These are phyloP conservation scores for Pagrus major DNA, from an alignment of 2,113 vertebrate species.

Conservation along the genomic window DNA sequence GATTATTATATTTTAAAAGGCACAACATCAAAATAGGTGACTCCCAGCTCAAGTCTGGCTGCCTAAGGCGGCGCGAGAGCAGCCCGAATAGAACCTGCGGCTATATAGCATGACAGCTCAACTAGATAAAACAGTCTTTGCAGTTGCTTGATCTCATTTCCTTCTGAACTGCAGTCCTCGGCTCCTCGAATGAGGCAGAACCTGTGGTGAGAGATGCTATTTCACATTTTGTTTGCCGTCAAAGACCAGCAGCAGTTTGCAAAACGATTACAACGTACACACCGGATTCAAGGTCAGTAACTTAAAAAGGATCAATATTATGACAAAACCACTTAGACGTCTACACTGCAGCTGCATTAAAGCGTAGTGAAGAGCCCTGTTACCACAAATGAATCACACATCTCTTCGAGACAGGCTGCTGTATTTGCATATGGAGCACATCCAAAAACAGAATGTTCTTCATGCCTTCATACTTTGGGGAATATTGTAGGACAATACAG, in stretches of 20 bases:
- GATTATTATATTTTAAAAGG: slow-evolving; percentile 54
- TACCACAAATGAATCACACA: slow-evolving; percentile 40
- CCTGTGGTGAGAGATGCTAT: slow-evolving; percentile 38
- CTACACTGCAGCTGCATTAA: slow-evolving; percentile 16
- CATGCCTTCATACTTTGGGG: slow-evolving; percentile 19
- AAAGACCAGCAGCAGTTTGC: slow-evolving; percentile 30
- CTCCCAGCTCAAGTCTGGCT: slow-evolving; percentile 50
- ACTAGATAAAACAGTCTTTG: slow-evolving; percentile 65
- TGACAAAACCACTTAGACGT: slow-evolving; percentile 2
- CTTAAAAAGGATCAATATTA: slow-evolving; percentile 26
- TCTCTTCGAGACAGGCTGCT: slow-evolving; percentile 18
- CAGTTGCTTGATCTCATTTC: slow-evolving; percentile 67
- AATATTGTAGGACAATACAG: neutral
- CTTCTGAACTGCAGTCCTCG: slow-evolving; percentile 45
- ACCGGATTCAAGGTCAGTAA: slow-evolving; percentile 3
- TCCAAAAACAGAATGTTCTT: slow-evolving; percentile 44
- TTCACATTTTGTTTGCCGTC: slow-evolving; percentile 37
- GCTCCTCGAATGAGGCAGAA: slow-evolving; percentile 33
- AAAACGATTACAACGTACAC: neutral
- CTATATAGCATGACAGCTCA: slow-evolving; percentile 56
- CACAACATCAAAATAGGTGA: slow-evolving; percentile 61
- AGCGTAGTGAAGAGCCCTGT: slow-evolving; percentile 32
- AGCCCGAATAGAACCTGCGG: slow-evolving; percentile 54
- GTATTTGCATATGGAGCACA: slow-evolving; percentile 52
- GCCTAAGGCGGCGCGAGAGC: slow-evolving; percentile 47